Evolutionary conservation across 2,797 vertebrate species (phyloP), one percentile per base, ranked within the genome.

Genomic region (Pterois miles): DNA sequence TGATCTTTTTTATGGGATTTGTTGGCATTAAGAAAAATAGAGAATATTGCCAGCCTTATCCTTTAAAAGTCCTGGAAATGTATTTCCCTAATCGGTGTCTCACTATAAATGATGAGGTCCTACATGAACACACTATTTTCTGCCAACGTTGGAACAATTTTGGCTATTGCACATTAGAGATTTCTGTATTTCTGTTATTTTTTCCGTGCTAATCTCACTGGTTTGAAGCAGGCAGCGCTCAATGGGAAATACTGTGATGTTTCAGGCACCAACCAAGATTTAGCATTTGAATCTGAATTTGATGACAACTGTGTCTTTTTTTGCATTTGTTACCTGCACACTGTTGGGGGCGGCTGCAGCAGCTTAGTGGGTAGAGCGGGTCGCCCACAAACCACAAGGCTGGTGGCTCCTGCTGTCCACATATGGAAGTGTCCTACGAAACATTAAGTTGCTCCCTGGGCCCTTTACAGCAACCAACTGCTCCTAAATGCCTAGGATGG

Each of bases 261-360:
- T 25, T 25, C 14, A 27, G 4, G 25, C 27, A 57, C 8, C 1
- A 9, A 56, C 53, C 8, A 57, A 8, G 27, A 57, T 31, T 57
- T 29, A 31, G 54, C 46, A 8, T 31, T 29, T 57, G 0, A 57
- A 20, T 46, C 18, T 20, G 40, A 18, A 1, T 43, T 18, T 43
- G 6, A 56, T 38, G 18, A 56, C 10, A 14, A 18, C 3, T 12
- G 11, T 64, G 62, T 31, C 3, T 13, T 23, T 38, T 18, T 40
- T 40, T 40, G 29, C 29, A 54, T 46, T 46, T 46, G 16, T 46
- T 46, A 46, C 43, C 43, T 46, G 18, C 3, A 46, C 40, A 3
- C 38, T 0, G 0, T 40, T 46, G 43, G 43, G 43, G 43, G 43
- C 0, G 0, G 43, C 43, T 46, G 43, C 43, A 46, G 18, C 3